These are phyloP conservation scores for Drosophila anomalipes DNA, from an alignment of 2,888 invertebrate species.

Conservation along the genomic window DNA sequence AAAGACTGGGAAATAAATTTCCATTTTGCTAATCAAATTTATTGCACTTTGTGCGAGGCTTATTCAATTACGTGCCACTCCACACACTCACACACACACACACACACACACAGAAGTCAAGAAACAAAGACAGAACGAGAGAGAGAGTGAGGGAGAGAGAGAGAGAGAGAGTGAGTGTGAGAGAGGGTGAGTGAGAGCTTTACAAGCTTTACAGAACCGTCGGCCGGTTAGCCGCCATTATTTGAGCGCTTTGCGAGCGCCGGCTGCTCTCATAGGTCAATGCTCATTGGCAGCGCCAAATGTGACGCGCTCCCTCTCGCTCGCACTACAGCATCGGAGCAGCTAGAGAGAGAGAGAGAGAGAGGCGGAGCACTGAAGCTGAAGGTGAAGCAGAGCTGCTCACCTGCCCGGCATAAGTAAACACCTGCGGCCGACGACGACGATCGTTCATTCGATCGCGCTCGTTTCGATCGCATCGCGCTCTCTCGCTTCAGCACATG, in stretches of 20 bases:
- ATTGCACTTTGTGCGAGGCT: constrained; percentile 78
- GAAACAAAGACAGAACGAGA: constrained; percentile 2
- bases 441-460: constrained; percentile 55
- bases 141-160: constrained; percentile 13
- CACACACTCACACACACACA: too few species aligned
- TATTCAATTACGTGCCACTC: constrained; percentile 72
- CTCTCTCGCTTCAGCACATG: constrained; percentile 56
- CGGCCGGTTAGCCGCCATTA: constrained; percentile 71
- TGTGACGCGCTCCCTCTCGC: constrained; percentile 42
- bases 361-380: constrained; percentile 56
- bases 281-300: constrained; percentile 26
- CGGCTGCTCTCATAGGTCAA: constrained; percentile 49
- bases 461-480: constrained; percentile 46
- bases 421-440: constrained; percentile 58
- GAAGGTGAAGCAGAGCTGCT: constrained; percentile 22
- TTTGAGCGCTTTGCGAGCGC: constrained; percentile 44
- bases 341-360: constrained; percentile 6
- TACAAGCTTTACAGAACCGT: constrained; percentile 40
- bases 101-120: constrained; percentile 3
- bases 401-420: constrained; percentile 55
- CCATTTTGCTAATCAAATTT: constrained; percentile 82
- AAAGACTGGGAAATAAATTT: constrained; percentile 74
- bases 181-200: constrained; percentile 23
- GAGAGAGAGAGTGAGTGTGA: not conserved
- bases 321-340: constrained; percentile 25